Base-by-base conservation (phyloP, 2,797 vertebrate species). In the Danio choprae region DNA sequence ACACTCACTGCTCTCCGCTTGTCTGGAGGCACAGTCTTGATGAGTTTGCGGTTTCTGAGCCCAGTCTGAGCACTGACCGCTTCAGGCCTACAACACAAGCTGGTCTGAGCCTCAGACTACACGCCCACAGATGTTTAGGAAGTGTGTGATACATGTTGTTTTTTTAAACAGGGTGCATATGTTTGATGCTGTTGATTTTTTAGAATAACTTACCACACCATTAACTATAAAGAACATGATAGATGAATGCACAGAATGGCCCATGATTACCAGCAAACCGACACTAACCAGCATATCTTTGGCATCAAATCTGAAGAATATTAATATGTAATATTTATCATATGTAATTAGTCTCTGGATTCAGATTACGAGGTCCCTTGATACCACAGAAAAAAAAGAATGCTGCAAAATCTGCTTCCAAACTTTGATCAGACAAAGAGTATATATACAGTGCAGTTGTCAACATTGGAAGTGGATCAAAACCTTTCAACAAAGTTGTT, bases 1-100 rank as follows among this genome's bases (percentile, higher is more conserved):
- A 79, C 64, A 77, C 72, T 74, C 50, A 56, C 63, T 73, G 62
- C 50, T 73, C 41, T 53, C 41, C 22, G 56, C 29, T 9, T 7
- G 55, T 70, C 36, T 70, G 36, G 55, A 60, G 43, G 43, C n/a
- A 70, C 70, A 8, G 0, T 62, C 76, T 70, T 78, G 56, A 70
- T 51, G 65, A 68, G 53, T 59, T 48, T 69, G 43, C 13, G n/a
- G 43, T 78, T 78, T 78, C 9, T 40, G 22, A 55, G 74, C 40
- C 53, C 20, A 68, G 53, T 68, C 63, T 68, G 75, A n/a, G 48
- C 7, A 63, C 29, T 74, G 58, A 62, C 56, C 43, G 29, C 76
- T 69, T 69, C 29, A 46, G 64, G 75, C 44, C 63, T 50, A 22
- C 1, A 29, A n/a, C 2, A 50, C 56, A 58, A 53, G 29, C 53